A percentile compares a stretch with the other conserved stretches of the same genome.
phyloP scores from a whole-genome alignment of 2,888 invertebrate genomes.

The Thyatira batis region DNA sequence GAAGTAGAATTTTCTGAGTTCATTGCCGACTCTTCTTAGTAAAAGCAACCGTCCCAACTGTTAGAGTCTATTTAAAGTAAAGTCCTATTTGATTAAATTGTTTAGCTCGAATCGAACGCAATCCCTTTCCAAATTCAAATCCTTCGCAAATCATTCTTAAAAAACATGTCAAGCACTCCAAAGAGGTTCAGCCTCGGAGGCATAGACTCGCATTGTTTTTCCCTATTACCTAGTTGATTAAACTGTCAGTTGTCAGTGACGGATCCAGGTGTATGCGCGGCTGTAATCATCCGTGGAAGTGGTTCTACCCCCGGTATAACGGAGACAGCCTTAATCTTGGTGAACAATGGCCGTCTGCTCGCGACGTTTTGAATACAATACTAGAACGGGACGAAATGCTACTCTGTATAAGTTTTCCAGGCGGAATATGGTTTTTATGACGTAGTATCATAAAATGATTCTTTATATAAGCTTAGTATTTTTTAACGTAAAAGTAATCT shows the following conservation, averaged over 20 bases:
- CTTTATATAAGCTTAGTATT: too few species aligned
- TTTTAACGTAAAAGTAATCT: too few species aligned
- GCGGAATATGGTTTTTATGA: slow-evolving; percentile 6
- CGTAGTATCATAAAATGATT: too few species aligned
- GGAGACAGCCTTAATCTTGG: slow-evolving; percentile 71
- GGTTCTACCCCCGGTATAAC: slow-evolving; percentile 64
- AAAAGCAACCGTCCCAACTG: too few species aligned
- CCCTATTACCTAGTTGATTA: slow-evolving; percentile 76
- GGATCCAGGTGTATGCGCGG: slow-evolving; percentile 43
- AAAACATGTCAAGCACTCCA: background rate
- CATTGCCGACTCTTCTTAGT: too few species aligned
- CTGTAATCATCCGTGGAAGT: slow-evolving; percentile 69
- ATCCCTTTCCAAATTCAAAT: background rate
- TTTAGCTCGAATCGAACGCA: background rate
- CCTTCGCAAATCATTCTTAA: background rate
- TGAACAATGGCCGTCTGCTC: slow-evolving; percentile 73
- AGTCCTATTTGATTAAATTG: too few species aligned
- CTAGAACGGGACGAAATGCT: slow-evolving; percentile 55
- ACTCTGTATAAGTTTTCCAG: slow-evolving; percentile 32
- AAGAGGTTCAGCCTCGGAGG: background rate
- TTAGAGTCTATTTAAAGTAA: too few species aligned
- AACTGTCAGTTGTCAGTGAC: slow-evolving; percentile 49
- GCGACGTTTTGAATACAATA: slow-evolving; percentile 79
- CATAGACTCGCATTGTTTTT: slow-evolving; percentile 64
- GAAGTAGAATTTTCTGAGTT: too few species aligned